Base-by-base conservation (phyloP, 2,797 vertebrate species). In the Philypnodon macrostomus region DNA sequence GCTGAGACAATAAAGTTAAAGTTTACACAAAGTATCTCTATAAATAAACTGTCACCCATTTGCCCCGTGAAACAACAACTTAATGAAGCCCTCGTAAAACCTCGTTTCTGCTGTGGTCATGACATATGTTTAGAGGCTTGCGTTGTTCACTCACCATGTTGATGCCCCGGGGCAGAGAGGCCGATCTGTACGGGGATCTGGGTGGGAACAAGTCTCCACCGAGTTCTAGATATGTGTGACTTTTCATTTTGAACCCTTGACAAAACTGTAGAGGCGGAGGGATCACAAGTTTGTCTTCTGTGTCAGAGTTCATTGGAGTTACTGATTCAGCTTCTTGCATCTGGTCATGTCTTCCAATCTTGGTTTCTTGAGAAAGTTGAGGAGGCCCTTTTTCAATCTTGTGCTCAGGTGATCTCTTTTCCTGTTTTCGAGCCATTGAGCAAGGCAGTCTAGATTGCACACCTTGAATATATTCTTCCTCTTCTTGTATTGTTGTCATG, bases 141-240 rank as follows among this genome's bases (percentile, higher is more conserved):
- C 6, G 74, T 65, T 70, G 59, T 54, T 54, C 67, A 89, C 92
- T 91, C 85, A 95, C 92, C 90, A 85, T 88, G 79, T 88, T 91
- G 75, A 90, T 84, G 60, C 87, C 87, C 67, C 86, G 84, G 77
- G 91, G 88, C 56, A 91, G 73, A 60, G 91, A 91, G 0, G 77
- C 75, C 15, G 88, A 90, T 85, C 88, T 91, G 75, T 70, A 68
- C 15, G 80, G 75, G 58, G 64, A 58, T 74, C 76, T 78, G 38
- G 58, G n/a, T n/a, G n/a, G 58, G 35, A 67, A n/a, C 14, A 18
- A 71, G 47, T 70, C 65, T 12, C 18, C 12, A 4, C 60, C 51
- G 35, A 73, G 54, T 59, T 74, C 63, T 1, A 21, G 63, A 35
- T 57, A 67, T 14, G 51, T 37, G 35, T 42, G 5, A 26, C 14